Evolutionary conservation across 2,113 vertebrate genomes (phyloP), one percentile per base, ranked within the genome.

Genomic region (Jacana jacana): DNA sequence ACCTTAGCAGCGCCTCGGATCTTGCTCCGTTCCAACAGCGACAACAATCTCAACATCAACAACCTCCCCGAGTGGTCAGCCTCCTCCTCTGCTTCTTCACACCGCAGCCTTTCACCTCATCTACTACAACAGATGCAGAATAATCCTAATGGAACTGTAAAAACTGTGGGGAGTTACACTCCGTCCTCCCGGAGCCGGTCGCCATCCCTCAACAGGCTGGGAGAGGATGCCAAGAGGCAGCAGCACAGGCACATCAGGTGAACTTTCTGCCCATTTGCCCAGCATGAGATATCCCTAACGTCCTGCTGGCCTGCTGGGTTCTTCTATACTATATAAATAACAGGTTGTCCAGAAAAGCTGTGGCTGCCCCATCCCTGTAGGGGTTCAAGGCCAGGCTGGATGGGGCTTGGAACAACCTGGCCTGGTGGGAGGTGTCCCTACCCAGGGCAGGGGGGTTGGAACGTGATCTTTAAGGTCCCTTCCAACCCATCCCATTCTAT

Each of bases 31-130:
- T 99, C 99, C 97, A 99, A 99, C 98, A 99, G 99, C 2, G 99
- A 99, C 98, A 99, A 99, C 98, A 99, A 99, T 95, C 98, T 99
- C 66, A 98, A 98, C 88, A 86, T 98, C 57, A 97, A 98, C 68
- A 95, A 97, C 8, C 79, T 98, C 95, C 98, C 98, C 4, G 98
- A 98, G 94, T 98, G 98, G 98, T 97, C 98, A 28, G 97, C 97
- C 55, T 97, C 95, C 85, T 95, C 98, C 44, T 98, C 98, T 28
- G 95, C 98, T 79, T 97, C 98, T 95, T 96, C 99, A 25, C 99
- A 99, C 91, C 99, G 98, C 97, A 99, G 99, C 98, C 99, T 99
- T 97, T 99, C 99, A 8, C 99, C 99, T 64, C 99, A 99, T 98
- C 98, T 99, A 95, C 98, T 99, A 95, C 99, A 99, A 98, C 99